A percentile compares a stretch with the other conserved stretches of the same genome.
Conservation (phyloP, 2,888 invertebrate species). For the Synergus laeviventris region DNA sequence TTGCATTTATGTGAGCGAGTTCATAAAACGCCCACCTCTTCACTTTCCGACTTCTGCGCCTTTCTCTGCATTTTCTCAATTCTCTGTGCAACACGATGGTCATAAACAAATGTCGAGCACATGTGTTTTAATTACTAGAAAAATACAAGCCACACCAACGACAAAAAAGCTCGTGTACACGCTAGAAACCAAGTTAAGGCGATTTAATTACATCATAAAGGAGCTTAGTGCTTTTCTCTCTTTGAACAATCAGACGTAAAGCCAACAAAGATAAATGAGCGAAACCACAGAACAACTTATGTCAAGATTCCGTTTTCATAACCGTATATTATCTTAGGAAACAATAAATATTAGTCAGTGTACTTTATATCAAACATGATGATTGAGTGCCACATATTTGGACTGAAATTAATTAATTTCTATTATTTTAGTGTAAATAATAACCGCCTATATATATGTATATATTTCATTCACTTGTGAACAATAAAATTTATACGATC, state of each 20-base stretch:
- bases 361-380: constrained; percentile 4
- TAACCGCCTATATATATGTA: background rate
- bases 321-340: constrained; percentile 20
- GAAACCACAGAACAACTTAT: constrained; percentile 26
- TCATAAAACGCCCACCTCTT: constrained; percentile 36
- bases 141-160: constrained; percentile 11
- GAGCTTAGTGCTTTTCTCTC: constrained; percentile 1
- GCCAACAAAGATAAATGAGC: constrained; percentile 9
- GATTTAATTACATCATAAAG: constrained; percentile 24
- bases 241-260: constrained; percentile 1
- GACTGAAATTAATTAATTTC: background rate
- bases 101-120: constrained; percentile 28
- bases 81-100: constrained; percentile 10
- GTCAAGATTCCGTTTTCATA: constrained; percentile 37
- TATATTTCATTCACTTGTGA: background rate
- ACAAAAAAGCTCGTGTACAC: background rate
- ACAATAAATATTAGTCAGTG: constrained; percentile 31
- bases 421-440: background rate
- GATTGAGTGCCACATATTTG: background rate
- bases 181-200: background rate
- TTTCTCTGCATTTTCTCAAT: constrained; percentile 37
- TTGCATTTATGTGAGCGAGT: constrained; percentile 8
- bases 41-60: constrained; percentile 31
- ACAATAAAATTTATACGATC: background rate
- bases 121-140: constrained; percentile 32